Percentiles rank a stretch among this genome's conserved stretches.
Conservation (phyloP, 2,113 vertebrate species). For the Galeopterus variegatus region DNA sequence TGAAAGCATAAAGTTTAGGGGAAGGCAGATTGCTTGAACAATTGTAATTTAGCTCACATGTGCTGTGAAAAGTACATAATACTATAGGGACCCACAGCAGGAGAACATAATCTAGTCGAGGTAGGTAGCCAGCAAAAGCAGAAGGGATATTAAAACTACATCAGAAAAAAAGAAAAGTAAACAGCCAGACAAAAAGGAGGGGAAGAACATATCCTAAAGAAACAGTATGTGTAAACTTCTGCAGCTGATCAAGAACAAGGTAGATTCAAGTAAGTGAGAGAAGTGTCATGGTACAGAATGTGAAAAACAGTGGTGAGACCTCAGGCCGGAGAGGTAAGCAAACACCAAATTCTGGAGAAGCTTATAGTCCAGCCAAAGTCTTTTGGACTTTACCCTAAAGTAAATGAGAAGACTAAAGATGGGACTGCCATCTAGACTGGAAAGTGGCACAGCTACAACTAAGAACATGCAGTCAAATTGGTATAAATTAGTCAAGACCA, state of each 20-base stretch:
- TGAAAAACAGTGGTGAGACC: background rate
- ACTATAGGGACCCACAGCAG: background rate
- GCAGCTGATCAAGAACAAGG: background rate
- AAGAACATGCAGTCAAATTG: background rate
- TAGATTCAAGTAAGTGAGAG: background rate
- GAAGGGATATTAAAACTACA: background rate
- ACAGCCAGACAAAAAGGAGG: background rate
- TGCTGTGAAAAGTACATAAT: background rate
- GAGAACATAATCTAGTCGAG: background rate
- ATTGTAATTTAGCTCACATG: background rate
- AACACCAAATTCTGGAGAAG: background rate
- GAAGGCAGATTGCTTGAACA: background rate
- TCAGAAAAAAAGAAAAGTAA: background rate
- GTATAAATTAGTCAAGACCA: background rate
- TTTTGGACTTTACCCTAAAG: background rate
- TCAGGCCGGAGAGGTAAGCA: background rate
- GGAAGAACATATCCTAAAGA: background rate
- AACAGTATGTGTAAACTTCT: background rate
- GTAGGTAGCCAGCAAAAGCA: background rate
- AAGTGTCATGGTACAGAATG: background rate
- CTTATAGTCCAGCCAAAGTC: background rate
- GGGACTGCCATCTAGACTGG: background rate
- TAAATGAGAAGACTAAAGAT: background rate
- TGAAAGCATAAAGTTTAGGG: background rate
- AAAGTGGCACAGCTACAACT: background rate